Conservation (phyloP, 2,797 vertebrate genomes). For the Arrhamphus sclerolepis region DNA sequence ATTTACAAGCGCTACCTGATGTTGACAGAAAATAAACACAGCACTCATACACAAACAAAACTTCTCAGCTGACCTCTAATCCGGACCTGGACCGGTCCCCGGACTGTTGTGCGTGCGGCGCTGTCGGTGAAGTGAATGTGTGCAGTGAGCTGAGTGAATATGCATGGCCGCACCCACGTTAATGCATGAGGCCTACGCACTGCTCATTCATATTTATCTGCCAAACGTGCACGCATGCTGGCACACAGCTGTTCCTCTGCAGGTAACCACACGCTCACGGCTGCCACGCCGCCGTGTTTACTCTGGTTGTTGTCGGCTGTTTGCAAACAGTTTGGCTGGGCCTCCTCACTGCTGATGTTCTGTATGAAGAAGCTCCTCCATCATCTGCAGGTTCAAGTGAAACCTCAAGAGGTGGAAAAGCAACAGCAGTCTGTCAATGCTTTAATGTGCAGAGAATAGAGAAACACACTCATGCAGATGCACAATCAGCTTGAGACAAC, state of each 20-base stretch:
- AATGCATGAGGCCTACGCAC: conserved; percentile 53
- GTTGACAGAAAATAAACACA: neutral
- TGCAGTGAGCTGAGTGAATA: conserved; percentile 62
- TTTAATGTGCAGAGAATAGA: conserved; percentile 22
- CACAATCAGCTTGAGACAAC: conserved; percentile 52
- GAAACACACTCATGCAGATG: conserved; percentile 28
- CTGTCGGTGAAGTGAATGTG: conserved; percentile 46
- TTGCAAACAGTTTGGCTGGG: conserved; percentile 51
- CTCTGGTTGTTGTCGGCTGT: conserved; percentile 18
- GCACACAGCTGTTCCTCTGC: conserved; percentile 46
- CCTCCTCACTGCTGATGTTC: conserved; percentile 16
- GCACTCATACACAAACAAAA: conserved; percentile 5
- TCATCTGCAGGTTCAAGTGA: conserved; percentile 12
- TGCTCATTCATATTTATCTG: conserved; percentile 69
- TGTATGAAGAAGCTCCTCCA: conserved; percentile 5
- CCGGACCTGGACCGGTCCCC: neutral
- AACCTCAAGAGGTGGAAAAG: conserved; percentile 34
- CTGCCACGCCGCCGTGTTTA: conserved; percentile 1
- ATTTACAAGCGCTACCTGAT: neutral
- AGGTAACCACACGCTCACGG: conserved; percentile 22
- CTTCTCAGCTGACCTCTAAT: conserved; percentile 13
- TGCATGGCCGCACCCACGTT: conserved; percentile 57
- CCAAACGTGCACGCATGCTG: conserved; percentile 30
- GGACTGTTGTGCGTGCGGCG: conserved; percentile 50
- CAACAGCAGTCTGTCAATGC: conserved; percentile 42